Percentiles rank a stretch among this genome's conserved stretches.
Evolutionary conservation across 2,888 invertebrate species (phyloP).

Genomic region (Morpho achilles): DNA sequence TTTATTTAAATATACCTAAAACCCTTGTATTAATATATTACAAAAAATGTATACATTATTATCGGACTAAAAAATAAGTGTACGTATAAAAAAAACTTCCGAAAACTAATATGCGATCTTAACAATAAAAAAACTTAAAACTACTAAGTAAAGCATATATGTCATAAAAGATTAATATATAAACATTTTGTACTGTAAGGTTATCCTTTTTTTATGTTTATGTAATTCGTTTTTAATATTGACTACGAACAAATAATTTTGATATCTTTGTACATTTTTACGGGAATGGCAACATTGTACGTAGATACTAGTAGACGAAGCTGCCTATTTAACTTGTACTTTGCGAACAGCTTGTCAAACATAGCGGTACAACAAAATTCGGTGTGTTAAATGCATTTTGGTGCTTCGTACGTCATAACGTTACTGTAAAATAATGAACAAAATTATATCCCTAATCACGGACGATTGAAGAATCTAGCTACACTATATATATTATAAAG

Average conservation of each 20-base stretch:
- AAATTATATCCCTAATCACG: constrained; percentile 3
- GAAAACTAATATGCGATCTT: constrained; percentile 44
- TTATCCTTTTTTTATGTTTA: constrained; percentile 36
- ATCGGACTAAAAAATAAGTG: constrained; percentile 43
- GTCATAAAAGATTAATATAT: constrained; percentile 63
- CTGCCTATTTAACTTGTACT: constrained; percentile 39
- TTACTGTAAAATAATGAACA: neutral
- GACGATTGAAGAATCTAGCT: constrained; percentile 21
- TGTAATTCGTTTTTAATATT: constrained; percentile 3
- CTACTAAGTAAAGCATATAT: constrained; percentile 73
- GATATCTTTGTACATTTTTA: constrained; percentile 33
- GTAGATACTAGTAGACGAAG: constrained; percentile 38
- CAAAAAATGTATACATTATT: constrained; percentile 43
- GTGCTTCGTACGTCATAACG: neutral
- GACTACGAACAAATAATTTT: constrained; percentile 15
- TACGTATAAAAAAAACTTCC: constrained; percentile 42
- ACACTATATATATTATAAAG: constrained; percentile 21
- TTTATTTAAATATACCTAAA: constrained; percentile 48
- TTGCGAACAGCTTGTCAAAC: constrained; percentile 22
- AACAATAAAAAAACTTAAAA: constrained; percentile 39
- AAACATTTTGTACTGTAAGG: constrained; percentile 76
- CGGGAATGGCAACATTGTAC: constrained; percentile 42
- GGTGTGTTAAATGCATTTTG: constrained; percentile 8
- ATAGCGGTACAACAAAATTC: constrained; percentile 1
- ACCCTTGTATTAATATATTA: constrained; percentile 24